Evolutionary conservation across 2,113 vertebrate genomes (phyloP).

Genomic region (Rhinopomastus cyanomelas): DNA sequence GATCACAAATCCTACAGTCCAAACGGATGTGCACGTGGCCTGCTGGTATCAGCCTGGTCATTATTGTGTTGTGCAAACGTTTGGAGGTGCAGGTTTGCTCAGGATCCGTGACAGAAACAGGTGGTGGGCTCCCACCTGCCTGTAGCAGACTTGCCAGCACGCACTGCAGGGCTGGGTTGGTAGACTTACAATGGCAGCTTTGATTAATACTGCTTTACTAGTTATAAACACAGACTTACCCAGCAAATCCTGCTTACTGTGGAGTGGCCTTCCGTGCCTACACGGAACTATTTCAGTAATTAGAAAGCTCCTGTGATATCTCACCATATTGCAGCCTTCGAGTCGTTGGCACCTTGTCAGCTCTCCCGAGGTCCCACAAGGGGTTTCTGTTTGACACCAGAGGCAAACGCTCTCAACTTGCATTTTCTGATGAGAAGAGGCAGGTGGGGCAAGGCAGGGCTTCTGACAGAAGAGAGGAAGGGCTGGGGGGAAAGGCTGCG

Average conservation of each 20-base stretch:
- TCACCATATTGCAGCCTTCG: background rate
- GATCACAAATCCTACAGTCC: constrained; percentile 43
- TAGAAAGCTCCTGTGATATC: constrained; percentile 33
- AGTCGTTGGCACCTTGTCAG: background rate
- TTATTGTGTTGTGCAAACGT: constrained; percentile 2
- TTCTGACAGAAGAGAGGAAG: background rate
- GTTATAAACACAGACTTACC: constrained; percentile 45
- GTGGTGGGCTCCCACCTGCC: background rate
- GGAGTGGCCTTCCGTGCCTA: background rate
- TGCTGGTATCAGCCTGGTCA: constrained; percentile 8
- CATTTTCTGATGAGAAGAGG: background rate
- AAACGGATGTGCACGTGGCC: constrained; percentile 47
- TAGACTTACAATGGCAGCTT: constrained; percentile 48
- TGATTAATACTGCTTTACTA: constrained; percentile 59
- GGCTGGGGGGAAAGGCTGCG: background rate
- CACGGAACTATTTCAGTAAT: constrained; percentile 51
- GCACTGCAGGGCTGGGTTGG: background rate
- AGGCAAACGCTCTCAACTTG: background rate
- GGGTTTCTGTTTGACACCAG: background rate
- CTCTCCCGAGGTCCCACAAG: background rate
- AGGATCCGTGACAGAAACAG: constrained; percentile 2
- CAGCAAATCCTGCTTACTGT: constrained; percentile 50
- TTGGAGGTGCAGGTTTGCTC: background rate
- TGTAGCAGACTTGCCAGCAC: background rate
- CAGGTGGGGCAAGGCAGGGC: background rate